These are phyloP conservation scores for Nephrotoma guestfalica DNA, from an alignment of 2,888 invertebrate genomes.

Conservation along the genomic window DNA sequence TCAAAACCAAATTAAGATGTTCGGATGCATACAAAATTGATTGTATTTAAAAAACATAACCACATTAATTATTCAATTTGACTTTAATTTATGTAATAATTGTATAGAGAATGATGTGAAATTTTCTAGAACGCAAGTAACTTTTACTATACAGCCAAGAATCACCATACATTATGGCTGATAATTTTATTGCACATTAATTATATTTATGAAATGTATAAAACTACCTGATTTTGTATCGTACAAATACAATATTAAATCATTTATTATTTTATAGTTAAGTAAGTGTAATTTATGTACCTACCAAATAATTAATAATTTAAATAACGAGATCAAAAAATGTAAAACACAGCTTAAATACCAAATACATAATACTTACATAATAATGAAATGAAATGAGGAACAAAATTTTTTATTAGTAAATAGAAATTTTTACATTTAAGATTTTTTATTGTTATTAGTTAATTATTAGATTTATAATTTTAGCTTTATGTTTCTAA, in stretches of 20 bases:
- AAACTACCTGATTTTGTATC: no score
- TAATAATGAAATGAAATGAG: not conserved
- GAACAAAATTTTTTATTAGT: not conserved
- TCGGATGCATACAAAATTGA: no score
- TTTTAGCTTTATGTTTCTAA: not conserved
- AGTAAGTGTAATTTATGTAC: not conserved
- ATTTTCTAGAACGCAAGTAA: no score
- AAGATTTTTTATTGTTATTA: not conserved
- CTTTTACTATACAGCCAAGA: no score
- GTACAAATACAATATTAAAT: not conserved
- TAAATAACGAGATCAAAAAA: not conserved
- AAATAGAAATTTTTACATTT: not conserved
- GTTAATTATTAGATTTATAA: not conserved
- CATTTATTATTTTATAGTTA: not conserved
- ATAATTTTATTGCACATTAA: no score
- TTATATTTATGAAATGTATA: no score
- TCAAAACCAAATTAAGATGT: no score
- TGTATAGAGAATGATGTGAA: no score
- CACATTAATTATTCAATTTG: no score
- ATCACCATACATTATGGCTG: no score
- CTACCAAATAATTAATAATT: not conserved
- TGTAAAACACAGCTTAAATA: not conserved
- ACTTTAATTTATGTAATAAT: no score
- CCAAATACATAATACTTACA: not conserved
- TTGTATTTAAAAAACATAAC: no score